Base-by-base conservation (phyloP, 2,113 vertebrate species). In the Nesoenas mayeri region DNA sequence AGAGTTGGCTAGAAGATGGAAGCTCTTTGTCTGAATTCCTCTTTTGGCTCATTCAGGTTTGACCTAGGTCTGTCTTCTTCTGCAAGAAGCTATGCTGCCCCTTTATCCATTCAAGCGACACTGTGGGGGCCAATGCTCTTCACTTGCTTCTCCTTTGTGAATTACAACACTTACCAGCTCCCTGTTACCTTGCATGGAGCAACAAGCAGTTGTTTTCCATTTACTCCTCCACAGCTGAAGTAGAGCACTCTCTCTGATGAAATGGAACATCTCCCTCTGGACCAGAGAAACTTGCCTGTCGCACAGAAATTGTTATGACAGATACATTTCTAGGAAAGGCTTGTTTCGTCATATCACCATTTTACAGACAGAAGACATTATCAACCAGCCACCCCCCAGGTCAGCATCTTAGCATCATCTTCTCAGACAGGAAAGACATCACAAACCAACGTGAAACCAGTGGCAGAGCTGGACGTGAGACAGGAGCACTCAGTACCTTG, bases 281-380 rank as follows among this genome's bases (percentile, higher is more conserved):
- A 90, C 71, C n/a, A 66, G 47, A 88, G 50, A 88, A 73, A 77
- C 50, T 65, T 85, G 31, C 40, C 62, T 73, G 54, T 24, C 64
- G 58, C 31, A 66, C 4, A 38, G 66, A 72, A 85, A 79, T 85
- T 83, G 28, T 89, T 91, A 42, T 32, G 50, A 90, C 71, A 88
- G 67, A 12, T 73, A 53, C 5, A 32, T 73, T 94, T 62, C 31
- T 40, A 70, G 31, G 40, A 82, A 82, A 83, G n/a, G 2, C 31
- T 94, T 87, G 18, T 70, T 96, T 82, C 83, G 82, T 94, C 79
- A 36, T 50, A 79, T 88, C 36, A 50, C 62, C 12, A 0, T 70
- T 85, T 66, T 73, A 88, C 36, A 77, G 47, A 4, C 91, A 83
- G 74, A 79, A 91, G 42, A 94, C 79, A 62, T n/a, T 94, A 79